phyloP scores from a whole-genome alignment of 2,888 invertebrate species.

The Pandemis cinnamomeana region DNA sequence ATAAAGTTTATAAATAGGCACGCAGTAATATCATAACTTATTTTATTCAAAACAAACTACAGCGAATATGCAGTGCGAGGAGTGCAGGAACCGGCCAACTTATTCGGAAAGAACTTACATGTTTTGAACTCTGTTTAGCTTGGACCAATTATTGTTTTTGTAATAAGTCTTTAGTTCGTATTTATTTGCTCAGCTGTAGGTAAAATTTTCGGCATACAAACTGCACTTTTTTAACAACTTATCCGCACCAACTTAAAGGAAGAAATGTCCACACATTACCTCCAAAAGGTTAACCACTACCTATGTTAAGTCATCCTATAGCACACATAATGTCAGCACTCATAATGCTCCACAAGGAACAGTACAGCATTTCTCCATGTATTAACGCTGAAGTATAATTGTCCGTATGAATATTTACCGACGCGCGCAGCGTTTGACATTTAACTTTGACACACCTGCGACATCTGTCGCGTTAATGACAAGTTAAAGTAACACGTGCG shows the following conservation, averaged over 20 bases:
- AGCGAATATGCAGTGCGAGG: no score
- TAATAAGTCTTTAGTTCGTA: no score
- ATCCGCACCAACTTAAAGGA: neutral
- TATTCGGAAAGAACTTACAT: no score
- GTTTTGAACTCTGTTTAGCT: no score
- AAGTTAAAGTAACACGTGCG: slow-evolving; percentile 23
- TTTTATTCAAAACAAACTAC: no score
- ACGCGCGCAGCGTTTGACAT: slow-evolving; percentile 45
- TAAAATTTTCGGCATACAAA: neutral
- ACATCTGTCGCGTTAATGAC: slow-evolving; percentile 37
- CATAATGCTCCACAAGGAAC: slow-evolving; percentile 42
- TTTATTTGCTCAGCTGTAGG: neutral
- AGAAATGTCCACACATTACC: neutral
- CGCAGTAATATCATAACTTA: no score
- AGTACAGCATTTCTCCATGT: slow-evolving; percentile 49
- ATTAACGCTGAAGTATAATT: slow-evolving; percentile 46
- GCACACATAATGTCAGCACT: slow-evolving; percentile 17
- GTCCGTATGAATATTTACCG: slow-evolving; percentile 45
- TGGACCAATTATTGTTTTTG: no score
- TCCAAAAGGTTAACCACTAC: neutral
- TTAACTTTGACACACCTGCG: slow-evolving; percentile 46
- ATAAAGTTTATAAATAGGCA: no score
- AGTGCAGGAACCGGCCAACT: no score
- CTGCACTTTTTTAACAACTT: no score
- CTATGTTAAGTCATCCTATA: slow-evolving; percentile 6